Base-by-base conservation (phyloP, 2,113 vertebrate genomes). In the Siniperca chuatsi region DNA sequence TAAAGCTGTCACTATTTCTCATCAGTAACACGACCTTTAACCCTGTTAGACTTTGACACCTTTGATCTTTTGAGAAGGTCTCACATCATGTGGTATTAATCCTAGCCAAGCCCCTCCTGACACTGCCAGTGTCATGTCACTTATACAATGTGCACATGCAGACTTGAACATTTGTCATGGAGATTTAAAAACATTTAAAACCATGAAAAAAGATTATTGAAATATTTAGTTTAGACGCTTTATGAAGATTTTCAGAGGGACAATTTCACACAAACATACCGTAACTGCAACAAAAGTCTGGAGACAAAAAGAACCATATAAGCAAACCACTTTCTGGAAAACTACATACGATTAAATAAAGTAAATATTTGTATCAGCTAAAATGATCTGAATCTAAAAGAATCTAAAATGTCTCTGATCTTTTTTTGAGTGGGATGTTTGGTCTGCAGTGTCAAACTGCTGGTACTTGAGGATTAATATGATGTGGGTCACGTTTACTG, bases 1-100 rank as follows among this genome's bases (percentile, higher is more conserved):
- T 70, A 85, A 79, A 79, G 46, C 61, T 58, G 64, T 65, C 58
- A n/a, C 29, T 69, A 13, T 81, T 81, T 75, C 9, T 75, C 54
- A 67, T 71, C 64, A 42, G 25, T 93, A 93, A 89, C 81, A 88
- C 87, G 94, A 87, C 65, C 48, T 81, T 81, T 86, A 89, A 86
- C 74, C 82, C 61, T 64, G 70, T 81, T 77, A 81, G 68, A 67
- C 25, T 72, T 77, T 29, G 37, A 61, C 69, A 33, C 33, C 33
- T 58, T 0, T 65, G 21, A 29, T 29, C 29, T 29, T 29, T 29
- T 55, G 29, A 52, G 75, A 50, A 69, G 11, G 46, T 37, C 25
- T 73, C 67, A 48, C 65, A 61, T 57, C 50, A 64, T 73, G 52
- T 61, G 12, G 18, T 8, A 13, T 50, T 78, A 75, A 85, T 84